These are phyloP conservation scores for Chitala chitala DNA, from an alignment of 2,113 vertebrate species.

Conservation along the genomic window DNA sequence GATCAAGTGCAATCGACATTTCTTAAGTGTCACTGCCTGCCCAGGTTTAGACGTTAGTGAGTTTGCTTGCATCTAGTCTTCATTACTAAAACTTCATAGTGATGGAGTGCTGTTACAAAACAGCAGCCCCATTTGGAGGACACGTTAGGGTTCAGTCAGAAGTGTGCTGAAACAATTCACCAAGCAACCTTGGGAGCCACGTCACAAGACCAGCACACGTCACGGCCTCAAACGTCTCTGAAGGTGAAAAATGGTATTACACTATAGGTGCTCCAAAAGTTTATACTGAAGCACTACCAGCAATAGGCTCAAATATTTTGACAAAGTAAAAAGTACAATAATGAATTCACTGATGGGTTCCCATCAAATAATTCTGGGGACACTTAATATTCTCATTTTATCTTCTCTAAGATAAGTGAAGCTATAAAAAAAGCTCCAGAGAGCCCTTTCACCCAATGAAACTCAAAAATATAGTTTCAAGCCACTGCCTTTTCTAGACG, in stretches of 20 bases:
- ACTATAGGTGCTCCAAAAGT: conserved; percentile 11
- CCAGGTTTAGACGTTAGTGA: conserved; percentile 14
- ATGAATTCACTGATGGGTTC: too few species aligned
- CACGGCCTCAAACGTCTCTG: neutral
- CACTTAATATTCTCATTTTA: too few species aligned
- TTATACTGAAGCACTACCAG: conserved; percentile 5
- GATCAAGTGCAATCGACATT: conserved; percentile 18
- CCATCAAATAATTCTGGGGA: too few species aligned
- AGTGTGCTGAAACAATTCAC: neutral
- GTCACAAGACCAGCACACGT: neutral
- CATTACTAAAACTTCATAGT: conserved; percentile 19
- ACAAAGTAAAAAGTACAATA: too few species aligned
- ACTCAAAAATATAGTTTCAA: too few species aligned
- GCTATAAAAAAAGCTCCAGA: too few species aligned
- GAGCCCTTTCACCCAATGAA: too few species aligned
- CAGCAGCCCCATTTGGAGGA: neutral
- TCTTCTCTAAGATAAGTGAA: neutral
- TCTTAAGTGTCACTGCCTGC: conserved; percentile 28
- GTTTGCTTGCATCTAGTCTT: neutral
- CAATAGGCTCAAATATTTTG: neutral
- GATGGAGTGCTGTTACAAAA: conserved; percentile 29
- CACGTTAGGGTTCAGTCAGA: neutral
- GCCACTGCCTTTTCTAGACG: too few species aligned
- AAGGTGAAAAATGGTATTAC: neutral
- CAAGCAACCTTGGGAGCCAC: neutral